These are phyloP conservation scores for Hyposoter dolosus DNA, from an alignment of 2,888 invertebrate species.

Conservation along the genomic window DNA sequence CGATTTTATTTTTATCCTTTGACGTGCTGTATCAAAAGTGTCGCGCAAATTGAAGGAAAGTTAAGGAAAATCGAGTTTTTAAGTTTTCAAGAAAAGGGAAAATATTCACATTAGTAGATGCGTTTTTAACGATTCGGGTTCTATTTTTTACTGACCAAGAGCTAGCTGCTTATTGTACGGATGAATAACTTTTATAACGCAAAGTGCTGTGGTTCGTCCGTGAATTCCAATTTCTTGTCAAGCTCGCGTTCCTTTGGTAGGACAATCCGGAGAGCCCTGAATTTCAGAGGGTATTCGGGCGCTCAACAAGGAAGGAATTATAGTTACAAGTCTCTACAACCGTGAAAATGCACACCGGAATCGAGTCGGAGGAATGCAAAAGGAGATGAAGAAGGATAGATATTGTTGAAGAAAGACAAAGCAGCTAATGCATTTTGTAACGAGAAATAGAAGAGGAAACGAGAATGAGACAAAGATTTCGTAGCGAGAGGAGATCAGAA, in stretches of 20 bases:
- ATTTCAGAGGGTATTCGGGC: slow-evolving; percentile 42
- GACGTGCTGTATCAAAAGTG: background rate
- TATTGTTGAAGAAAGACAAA: background rate
- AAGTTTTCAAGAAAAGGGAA: background rate
- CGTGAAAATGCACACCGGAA: slow-evolving; percentile 44
- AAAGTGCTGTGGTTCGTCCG: slow-evolving; percentile 29
- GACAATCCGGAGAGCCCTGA: slow-evolving; percentile 19
- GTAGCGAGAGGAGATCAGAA: slow-evolving; percentile 4
- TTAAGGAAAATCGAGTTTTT: background rate
- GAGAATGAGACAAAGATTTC: slow-evolving; percentile 7
- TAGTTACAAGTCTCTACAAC: slow-evolving; percentile 17
- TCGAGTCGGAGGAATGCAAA: slow-evolving; percentile 10
- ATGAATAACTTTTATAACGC: slow-evolving; percentile 15
- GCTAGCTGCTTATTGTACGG: background rate
- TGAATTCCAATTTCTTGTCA: slow-evolving; percentile 50
- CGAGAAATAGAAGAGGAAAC: slow-evolving; percentile 21
- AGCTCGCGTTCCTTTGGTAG: slow-evolving; percentile 11
- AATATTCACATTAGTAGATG: background rate
- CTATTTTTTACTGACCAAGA: background rate
- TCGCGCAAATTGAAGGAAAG: background rate
- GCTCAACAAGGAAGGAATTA: slow-evolving; percentile 18
- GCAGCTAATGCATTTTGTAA: slow-evolving; percentile 23
- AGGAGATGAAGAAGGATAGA: background rate
- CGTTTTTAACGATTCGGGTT: background rate
- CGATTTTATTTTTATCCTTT: slow-evolving; percentile 39